Conservation (phyloP, 2,888 invertebrate species). For the Platycheirus albimanus region DNA sequence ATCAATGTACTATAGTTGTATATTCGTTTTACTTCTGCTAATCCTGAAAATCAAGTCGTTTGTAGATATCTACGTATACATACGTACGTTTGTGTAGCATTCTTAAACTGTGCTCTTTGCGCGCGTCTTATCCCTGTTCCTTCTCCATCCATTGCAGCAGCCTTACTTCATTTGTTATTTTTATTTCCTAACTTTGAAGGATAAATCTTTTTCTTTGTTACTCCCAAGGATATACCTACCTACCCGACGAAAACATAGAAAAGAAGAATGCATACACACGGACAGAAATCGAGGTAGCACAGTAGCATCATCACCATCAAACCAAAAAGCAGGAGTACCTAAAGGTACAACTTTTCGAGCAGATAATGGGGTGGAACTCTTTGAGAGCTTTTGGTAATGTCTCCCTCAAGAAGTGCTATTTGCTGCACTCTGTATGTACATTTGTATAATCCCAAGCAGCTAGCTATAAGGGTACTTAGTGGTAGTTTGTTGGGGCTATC, state of each 20-base stretch:
- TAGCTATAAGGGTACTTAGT: slow-evolving; percentile 44
- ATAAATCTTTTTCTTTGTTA: slow-evolving; percentile 62
- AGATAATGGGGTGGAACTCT: slow-evolving; percentile 73
- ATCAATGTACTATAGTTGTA: slow-evolving; percentile 21
- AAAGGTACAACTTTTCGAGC: slow-evolving; percentile 62
- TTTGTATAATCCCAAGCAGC: neutral
- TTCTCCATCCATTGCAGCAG: slow-evolving; percentile 28
- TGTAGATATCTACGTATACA: neutral
- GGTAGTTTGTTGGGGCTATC: slow-evolving; percentile 58
- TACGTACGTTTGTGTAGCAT: slow-evolving; percentile 36
- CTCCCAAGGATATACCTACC: slow-evolving; percentile 22
- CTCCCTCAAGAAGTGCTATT: slow-evolving; percentile 63
- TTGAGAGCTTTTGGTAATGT: slow-evolving; percentile 74
- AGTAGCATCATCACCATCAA: slow-evolving; percentile 9
- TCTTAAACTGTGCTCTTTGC: slow-evolving; percentile 54
- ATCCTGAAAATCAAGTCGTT: slow-evolving; percentile 54
- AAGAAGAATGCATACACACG: slow-evolving; percentile 40
- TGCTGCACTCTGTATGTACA: slow-evolving; percentile 32
- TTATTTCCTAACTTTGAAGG: slow-evolving; percentile 61
- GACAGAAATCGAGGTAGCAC: slow-evolving; percentile 1
- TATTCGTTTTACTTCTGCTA: slow-evolving; percentile 41
- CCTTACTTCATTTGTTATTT: slow-evolving; percentile 63
- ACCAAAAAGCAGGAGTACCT: neutral
- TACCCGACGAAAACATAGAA: neutral
- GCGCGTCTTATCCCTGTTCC: slow-evolving; percentile 28